A percentile compares a stretch with the other conserved stretches of the same genome.
Evolutionary conservation across 2,113 vertebrate species (phyloP).

Genomic region (Lamprotornis superbus): DNA sequence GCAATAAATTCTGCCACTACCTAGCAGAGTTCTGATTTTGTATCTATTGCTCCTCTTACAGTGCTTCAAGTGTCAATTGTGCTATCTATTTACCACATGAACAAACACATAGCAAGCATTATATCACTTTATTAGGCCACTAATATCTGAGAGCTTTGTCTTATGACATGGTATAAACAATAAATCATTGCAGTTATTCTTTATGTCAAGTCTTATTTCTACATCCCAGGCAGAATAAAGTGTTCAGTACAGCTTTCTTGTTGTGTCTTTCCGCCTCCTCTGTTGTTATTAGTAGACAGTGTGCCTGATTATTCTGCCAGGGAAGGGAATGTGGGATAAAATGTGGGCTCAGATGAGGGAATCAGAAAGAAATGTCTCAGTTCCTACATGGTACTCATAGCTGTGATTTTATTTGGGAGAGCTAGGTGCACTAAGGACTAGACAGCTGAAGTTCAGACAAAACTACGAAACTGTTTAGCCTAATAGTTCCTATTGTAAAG

Average conservation of each 20-base stretch:
- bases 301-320: conserved; percentile 10
- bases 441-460: neutral
- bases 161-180: conserved; percentile 13
- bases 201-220: conserved; percentile 41
- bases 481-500: neutral
- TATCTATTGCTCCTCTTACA: neutral
- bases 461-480: neutral
- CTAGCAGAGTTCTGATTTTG: neutral
- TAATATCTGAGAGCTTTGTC: conserved; percentile 19
- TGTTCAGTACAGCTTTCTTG: neutral
- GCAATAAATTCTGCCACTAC: neutral
- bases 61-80: conserved; percentile 5
- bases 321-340: neutral
- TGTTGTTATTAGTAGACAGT: neutral
- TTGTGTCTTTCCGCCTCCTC: neutral
- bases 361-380: neutral
- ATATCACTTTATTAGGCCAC: conserved; percentile 41
- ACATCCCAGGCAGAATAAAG: neutral
- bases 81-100: conserved; percentile 47
- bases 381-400: neutral
- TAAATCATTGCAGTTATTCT: conserved; percentile 54
- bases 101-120: conserved; percentile 44
- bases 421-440: neutral
- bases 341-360: neutral
- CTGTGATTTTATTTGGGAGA: neutral